Evolutionary conservation across 2,797 vertebrate species (phyloP), one percentile per base, ranked within the genome.

Genomic region (Halcyon smyrnensis): DNA sequence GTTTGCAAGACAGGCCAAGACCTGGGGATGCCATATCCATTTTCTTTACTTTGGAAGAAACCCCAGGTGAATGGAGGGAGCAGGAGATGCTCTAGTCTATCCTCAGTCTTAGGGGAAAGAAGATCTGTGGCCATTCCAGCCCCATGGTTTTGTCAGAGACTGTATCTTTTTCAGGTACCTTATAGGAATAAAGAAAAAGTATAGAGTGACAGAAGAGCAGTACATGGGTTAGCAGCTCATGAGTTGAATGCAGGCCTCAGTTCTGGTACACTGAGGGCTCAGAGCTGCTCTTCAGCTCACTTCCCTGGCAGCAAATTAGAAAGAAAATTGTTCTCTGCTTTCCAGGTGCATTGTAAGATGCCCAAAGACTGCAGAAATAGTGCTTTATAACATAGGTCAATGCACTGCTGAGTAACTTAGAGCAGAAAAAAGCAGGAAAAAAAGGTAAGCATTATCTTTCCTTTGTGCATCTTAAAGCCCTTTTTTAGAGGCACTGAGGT

Each of bases 201-300:
- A 5, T 6, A 48, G 7, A 46, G 11, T 4, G 17, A 74, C 20
- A 69, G 39, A 57, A 80, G 53, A 75, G 4, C 4, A 11, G 4
- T 62, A 87, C 7, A 8, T 41, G 48, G 16, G 15, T 93, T 54
- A 60, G 41, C 11, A 23, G 21, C 25, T 57, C 34, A 15, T 36
- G 45, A 93, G 16, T n/a, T 92, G 78, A 87, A 39, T 6, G 43
- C 17, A 70, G 46, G 30, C 62, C 59, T 21, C 56, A 28, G 19
- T 3, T 87, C 0, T 1, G 14, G 3, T 32, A n/a, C 0, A 1
- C 6, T 39, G 43, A 39, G 21, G 57, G 16, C 17, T 80, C 67
- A 74, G 50, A n/a, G 41, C 50, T 94, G 32, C 34, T 43, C 17
- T 71, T 6, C 34, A 83, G 48, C 54, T 63, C 27, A n/a, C 18